Conservation (phyloP, 2,888 invertebrate genomes). For the Scelioninae gen. 2 region DNA sequence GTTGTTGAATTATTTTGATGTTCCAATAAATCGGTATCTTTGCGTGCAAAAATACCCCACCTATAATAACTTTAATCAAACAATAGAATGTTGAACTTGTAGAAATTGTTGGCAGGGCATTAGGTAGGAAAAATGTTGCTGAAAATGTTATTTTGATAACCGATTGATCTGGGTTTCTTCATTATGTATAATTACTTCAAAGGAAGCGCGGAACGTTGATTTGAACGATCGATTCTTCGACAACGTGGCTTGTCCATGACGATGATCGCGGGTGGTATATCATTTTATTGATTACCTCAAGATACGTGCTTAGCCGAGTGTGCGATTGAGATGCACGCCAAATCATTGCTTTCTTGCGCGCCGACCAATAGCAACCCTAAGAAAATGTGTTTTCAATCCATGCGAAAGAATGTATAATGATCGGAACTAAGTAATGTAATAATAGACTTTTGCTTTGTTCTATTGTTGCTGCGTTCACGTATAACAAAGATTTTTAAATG, state of each 20-base stretch:
- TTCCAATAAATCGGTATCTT: too few species aligned
- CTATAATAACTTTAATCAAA: too few species aligned
- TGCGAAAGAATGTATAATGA: constrained; percentile 38
- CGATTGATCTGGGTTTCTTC: too few species aligned
- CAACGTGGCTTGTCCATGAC: constrained; percentile 35
- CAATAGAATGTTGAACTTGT: too few species aligned
- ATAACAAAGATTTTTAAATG: constrained; percentile 3
- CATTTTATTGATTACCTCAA: constrained; percentile 52
- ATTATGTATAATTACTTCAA: constrained; percentile 26
- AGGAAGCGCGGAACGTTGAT: constrained; percentile 25
- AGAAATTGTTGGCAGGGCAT: too few species aligned
- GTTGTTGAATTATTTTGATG: too few species aligned
- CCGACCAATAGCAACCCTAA: constrained; percentile 23
- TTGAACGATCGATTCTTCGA: constrained; percentile 9
- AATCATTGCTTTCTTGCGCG: constrained; percentile 47
- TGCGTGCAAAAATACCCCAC: too few species aligned
- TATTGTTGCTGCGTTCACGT: constrained; percentile 21
- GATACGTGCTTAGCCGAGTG: constrained; percentile 38
- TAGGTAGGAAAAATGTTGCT: too few species aligned
- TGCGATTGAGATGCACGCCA: constrained; percentile 52
- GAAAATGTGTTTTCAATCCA: constrained; percentile 42
- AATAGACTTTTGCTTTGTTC: constrained; percentile 40
- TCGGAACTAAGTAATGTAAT: constrained; percentile 51
- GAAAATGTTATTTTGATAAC: too few species aligned
- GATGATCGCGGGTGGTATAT: constrained; percentile 54